Evolutionary conservation across 2,888 invertebrate genomes (phyloP).

Genomic region (Drosophila algonquin): DNA sequence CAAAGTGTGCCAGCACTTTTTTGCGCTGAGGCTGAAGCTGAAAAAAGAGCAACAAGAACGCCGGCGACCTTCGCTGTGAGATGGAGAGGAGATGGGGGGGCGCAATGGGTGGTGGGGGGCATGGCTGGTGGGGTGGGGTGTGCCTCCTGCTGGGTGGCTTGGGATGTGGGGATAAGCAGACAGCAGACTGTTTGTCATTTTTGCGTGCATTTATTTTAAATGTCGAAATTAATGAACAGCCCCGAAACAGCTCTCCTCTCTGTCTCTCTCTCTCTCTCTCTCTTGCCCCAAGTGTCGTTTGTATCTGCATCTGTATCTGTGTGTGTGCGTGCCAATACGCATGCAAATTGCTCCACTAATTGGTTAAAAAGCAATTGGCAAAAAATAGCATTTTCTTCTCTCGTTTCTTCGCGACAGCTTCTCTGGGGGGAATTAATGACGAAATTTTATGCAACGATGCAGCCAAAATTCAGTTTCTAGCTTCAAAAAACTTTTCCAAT

Average conservation of each 20-base stretch:
- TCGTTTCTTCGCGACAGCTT: constrained; percentile 1
- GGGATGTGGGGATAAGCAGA: constrained; percentile 13
- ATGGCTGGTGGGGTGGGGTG: too few relatives aligned
- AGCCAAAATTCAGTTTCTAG: constrained; percentile 49
- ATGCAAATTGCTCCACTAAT: constrained; percentile 38
- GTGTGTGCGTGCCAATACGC: constrained; percentile 3
- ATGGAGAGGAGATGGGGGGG: constrained; percentile 13
- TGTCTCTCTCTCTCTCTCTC: neutral
- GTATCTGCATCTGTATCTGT: neutral
- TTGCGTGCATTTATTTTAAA: constrained; percentile 37
- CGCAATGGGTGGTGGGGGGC: neutral
- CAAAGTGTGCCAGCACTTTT: constrained; percentile 41
- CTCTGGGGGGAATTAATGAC: constrained; percentile 29
- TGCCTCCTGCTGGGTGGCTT: neutral
- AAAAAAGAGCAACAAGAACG: constrained; percentile 28
- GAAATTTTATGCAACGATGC: constrained; percentile 43
- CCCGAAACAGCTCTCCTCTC: neutral
- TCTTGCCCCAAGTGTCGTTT: neutral
- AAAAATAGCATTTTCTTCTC: constrained; percentile 17
- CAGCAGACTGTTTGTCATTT: constrained; percentile 39
- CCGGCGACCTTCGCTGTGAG: constrained; percentile 54
- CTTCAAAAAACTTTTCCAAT: constrained; percentile 66
- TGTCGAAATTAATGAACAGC: constrained; percentile 40
- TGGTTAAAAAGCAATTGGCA: constrained; percentile 24
- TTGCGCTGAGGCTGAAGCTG: neutral